Base-by-base conservation (phyloP, 1,140 invertebrate species). In the Plutomurus gul region DNA sequence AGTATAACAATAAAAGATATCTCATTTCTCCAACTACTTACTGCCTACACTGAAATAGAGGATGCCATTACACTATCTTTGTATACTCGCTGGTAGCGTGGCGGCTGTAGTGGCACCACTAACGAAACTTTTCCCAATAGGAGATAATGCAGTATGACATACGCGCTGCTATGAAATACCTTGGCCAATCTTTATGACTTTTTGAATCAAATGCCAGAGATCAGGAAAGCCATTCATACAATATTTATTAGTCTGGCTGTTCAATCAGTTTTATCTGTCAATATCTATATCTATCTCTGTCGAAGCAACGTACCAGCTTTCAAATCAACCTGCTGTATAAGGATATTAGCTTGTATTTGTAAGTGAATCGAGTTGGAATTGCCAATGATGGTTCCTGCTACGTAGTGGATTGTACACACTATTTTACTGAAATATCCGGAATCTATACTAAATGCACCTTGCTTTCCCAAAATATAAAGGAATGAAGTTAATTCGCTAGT, bases 211-310 rank as follows among this genome's bases (percentile, higher is more conserved):
- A 60, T 60, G 51, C 22, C 51, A 60, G 51, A 60, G 51, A 60
- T 60, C 51, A 60, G 51, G 51, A 60, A 60, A 60, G 51, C 51
- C 51, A 60, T 60, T 60, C 51, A 60, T 60, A 60, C 51, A 60
- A 60, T 60, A 60, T 60, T 60, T 60, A 60, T 60, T 60, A 60
- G 51, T 60, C 51, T 60, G 51, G 22, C 51, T 60, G 20, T 22
- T 60, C 51, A 60, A 60, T 60, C 51, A 60, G 51, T 60, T 60
- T 60, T 60, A 60, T 60, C 51, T 60, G 51, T 60, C 51, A 60
- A 27, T 60, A 60, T 60, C 51, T 60, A 60, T 60, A 60, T 60
- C 51, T 60, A 60, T 60, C 51, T 60, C 51, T 30, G 51, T 60
- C 51, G 27, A 30, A 22, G 51, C 51, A 60, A 60, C 22, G 27